Percentiles rank a stretch among this genome's conserved stretches.
Conservation (phyloP, 2,797 vertebrate genomes). For the Eupleurogrammus muticus region DNA sequence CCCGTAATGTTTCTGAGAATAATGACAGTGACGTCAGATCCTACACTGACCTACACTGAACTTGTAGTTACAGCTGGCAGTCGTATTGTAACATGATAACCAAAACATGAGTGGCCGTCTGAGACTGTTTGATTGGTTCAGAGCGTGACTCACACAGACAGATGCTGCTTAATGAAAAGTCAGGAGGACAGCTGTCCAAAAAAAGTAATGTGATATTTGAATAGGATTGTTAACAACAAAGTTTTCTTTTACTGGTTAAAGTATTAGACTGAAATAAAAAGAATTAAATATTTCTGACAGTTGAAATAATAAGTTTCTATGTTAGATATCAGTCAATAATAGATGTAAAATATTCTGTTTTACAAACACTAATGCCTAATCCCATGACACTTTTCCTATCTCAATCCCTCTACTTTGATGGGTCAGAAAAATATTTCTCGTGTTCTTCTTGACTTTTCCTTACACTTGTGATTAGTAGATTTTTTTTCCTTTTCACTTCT, state of each 20-base stretch:
- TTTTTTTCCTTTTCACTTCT: too few species aligned
- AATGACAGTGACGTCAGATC: conserved; percentile 16
- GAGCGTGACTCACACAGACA: conserved; percentile 39
- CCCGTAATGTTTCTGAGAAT: neutral
- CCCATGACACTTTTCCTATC: too few species aligned
- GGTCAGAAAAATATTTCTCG: too few species aligned
- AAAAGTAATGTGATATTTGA: conserved; percentile 19
- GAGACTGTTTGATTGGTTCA: conserved; percentile 21
- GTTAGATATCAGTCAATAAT: neutral
- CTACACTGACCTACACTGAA: conserved; percentile 39
- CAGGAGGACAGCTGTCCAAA: conserved; percentile 56
- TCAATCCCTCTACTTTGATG: too few species aligned
- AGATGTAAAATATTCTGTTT: too few species aligned
- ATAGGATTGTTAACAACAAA: conserved; percentile 31
- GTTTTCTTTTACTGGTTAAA: neutral
- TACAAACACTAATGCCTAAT: too few species aligned
- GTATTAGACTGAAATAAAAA: too few species aligned
- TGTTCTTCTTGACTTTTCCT: too few species aligned
- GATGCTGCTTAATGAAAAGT: conserved; percentile 57
- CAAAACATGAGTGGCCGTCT: conserved; percentile 50
- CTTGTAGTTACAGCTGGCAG: conserved; percentile 61
- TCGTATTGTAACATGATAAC: conserved; percentile 56
- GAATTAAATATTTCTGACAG: too few species aligned
- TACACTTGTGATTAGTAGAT: neutral
- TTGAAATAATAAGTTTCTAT: too few species aligned